A percentile compares a stretch with the other conserved stretches of the same genome.
Evolutionary conservation across 1,140 invertebrate species (phyloP).

Genomic region (Temnothorax nylanderi): DNA sequence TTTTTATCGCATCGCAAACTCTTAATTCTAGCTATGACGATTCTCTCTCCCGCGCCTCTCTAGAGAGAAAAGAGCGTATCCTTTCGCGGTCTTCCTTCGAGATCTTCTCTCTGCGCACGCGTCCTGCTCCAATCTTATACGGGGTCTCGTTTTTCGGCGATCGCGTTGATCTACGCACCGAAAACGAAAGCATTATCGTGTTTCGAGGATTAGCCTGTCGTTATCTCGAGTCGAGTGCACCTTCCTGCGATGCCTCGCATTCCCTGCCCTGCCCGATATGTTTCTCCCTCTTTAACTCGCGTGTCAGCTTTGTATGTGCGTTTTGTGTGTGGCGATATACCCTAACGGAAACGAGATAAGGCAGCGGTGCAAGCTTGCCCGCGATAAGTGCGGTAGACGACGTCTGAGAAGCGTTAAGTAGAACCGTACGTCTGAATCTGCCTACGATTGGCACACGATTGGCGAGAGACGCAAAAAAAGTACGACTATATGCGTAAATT

Average conservation of each 20-base stretch:
- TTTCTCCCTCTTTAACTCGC: neutral
- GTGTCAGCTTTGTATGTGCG: conserved; percentile 5
- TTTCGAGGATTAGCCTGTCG: neutral
- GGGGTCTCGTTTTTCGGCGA: neutral
- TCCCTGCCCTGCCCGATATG: neutral
- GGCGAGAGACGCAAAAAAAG: conserved; percentile 26
- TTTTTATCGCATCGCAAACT: neutral
- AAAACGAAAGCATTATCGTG: neutral
- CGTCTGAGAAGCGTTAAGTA: conserved; percentile 51
- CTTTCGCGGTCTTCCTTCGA: neutral
- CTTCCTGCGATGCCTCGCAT: neutral
- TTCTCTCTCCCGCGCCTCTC: neutral
- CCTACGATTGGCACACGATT: conserved; percentile 5
- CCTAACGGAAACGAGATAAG: conserved; percentile 55
- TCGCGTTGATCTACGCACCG: neutral
- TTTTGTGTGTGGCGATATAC: conserved; percentile 10
- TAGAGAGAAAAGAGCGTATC: neutral
- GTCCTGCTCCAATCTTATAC: neutral
- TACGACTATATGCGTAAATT: conserved; percentile 46
- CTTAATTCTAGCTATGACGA: conserved; percentile 21
- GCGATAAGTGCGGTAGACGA: conserved; percentile 51
- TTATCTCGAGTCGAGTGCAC: conserved; percentile 13
- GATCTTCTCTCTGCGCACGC: neutral
- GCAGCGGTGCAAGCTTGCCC: conserved; percentile 65
- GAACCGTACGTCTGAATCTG: conserved; percentile 20